Base-by-base conservation (phyloP, 1,140 invertebrate species). In the Neuroterus valhalla region DNA sequence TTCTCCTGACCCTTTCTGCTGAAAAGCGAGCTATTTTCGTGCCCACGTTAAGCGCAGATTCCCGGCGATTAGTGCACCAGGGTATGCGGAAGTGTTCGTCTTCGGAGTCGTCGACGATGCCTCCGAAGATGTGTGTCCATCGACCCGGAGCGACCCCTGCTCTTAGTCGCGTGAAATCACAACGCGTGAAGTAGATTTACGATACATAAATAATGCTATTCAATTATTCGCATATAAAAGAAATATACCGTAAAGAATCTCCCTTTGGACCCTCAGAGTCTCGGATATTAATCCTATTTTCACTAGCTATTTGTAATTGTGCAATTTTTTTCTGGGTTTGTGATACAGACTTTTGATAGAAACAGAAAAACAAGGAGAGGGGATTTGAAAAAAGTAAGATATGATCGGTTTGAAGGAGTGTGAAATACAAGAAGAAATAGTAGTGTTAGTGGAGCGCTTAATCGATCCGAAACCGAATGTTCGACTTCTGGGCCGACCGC, bases 391-490 rank as follows among this genome's bases (percentile, higher is more conserved):
- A 10, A 8, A 38, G 10, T 38, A 1, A 38, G 2, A 5, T 38
- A 38, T 38, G 31, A 38, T 0, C 10, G 10, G 31, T 8, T 38
- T 8, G 31, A 5, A 8, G 31, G 31, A 8, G 5, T 38, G 31
- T 38, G 3, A 38, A 8, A 38, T 38, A 38, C 31, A 17, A 50
- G 8, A n/a, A 10, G 19, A 19, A 50, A 50, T 17, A 50, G n/a
- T 19, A 19, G 50, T 77, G 74, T 79, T 73, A 78, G 74, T 78
- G 55, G 72, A 77, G 70, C 73, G 55, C 69, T 66, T 66, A 42
- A 67, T 70, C 23, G 55, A 38, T 52, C 69, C 52, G 73, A 68
- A 77, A 75, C 50, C 66, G 44, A 75, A 70, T 17, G 38, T 72
- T 75, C 31, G 67, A 38, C 72, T 50, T 68, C 50, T 70, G 43